These are phyloP conservation scores for Melitaea cinxia DNA, from an alignment of 1,140 invertebrate species.

Conservation along the genomic window DNA sequence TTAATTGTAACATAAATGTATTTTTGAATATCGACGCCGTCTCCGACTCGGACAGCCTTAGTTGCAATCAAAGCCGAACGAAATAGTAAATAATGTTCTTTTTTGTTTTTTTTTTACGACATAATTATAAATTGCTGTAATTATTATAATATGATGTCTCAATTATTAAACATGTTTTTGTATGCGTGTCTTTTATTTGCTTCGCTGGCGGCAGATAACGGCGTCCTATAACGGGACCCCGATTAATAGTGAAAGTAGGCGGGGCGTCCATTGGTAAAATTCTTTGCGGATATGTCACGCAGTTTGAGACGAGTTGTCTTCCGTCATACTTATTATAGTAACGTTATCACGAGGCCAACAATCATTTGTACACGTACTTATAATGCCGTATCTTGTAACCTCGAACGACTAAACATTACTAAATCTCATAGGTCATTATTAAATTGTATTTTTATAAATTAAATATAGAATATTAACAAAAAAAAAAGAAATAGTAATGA, in stretches of 20 bases:
- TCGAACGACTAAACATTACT: too few relatives aligned
- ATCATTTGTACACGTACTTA: neutral
- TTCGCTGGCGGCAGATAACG: constrained; percentile 23
- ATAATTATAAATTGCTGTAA: constrained; percentile 79
- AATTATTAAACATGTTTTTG: constrained; percentile 79
- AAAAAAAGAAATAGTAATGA: too few relatives aligned
- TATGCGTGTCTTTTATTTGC: constrained; percentile 57
- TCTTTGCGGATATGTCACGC: neutral
- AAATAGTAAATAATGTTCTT: constrained; percentile 70
- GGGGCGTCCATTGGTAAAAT: neutral
- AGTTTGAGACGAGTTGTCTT: neutral
- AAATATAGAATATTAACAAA: too few relatives aligned
- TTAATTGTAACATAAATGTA: constrained; percentile 60
- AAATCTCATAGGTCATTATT: too few relatives aligned
- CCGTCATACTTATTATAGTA: constrained; percentile 5
- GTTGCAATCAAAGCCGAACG: constrained; percentile 72
- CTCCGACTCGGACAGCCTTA: constrained; percentile 63
- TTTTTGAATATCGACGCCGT: constrained; percentile 64
- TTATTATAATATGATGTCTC: constrained; percentile 64
- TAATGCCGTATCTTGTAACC: too few relatives aligned
- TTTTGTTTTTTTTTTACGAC: constrained; percentile 76
- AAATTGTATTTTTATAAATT: too few relatives aligned
- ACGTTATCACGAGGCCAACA: too few relatives aligned
- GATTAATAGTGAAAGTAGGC: constrained; percentile 42
- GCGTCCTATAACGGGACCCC: constrained; percentile 35